Evolutionary conservation across 92 coral and sea anemone genomes (phyloP), one percentile per base, ranked within the genome.

Genomic region (Siderastrea siderea): DNA sequence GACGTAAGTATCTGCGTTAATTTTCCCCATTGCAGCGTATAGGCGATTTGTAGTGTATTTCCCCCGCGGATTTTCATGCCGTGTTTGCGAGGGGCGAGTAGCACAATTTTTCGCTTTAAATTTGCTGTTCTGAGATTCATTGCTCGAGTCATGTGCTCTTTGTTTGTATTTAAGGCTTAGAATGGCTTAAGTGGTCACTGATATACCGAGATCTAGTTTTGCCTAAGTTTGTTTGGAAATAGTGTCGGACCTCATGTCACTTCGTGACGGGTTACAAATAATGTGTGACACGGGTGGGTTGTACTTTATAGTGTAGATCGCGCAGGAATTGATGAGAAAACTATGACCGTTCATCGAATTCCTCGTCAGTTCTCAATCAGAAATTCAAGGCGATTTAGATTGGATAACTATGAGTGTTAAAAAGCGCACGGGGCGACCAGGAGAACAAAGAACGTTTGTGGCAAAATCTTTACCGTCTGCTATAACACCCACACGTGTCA

Each of bases 1-100:
- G 81, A 3, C 81, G 81, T 77, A 77, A 77, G 81, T 77, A 77
- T 13, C 66, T 13, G 66, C 66, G 38, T 26, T 26, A 26, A 52
- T 52, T 13, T 16, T 61, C 26, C 16, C 26, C 16, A 5, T 13
- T 13, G 16, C 5, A 61, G 66, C 16, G 51, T 50, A 50, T 74
- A 52, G 75, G 75, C 19, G 15, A 70, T 70, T 70, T 70, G 15
- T 6, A 8, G 54, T 52, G n/a, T n/a, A n/a, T n/a, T n/a, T n/a
- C 13, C 14, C 46, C 46, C 75, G 47, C 5, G 51, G 26, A 48
- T n/a, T 70, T 47, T 43, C 10, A 26, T 26, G 38, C 38, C 38
- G 38, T 26, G 38, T 26, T 26, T 26, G 38, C 38, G 38, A 26
- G 38, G 38, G 38, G 38, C 38, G 38, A 26, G 38, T 26, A 26